Evolutionary conservation across 53 echinoderm and acorn worm genomes (phyloP), one percentile per base, ranked within the genome.

Genomic region (Hippasteria phrygiana): DNA sequence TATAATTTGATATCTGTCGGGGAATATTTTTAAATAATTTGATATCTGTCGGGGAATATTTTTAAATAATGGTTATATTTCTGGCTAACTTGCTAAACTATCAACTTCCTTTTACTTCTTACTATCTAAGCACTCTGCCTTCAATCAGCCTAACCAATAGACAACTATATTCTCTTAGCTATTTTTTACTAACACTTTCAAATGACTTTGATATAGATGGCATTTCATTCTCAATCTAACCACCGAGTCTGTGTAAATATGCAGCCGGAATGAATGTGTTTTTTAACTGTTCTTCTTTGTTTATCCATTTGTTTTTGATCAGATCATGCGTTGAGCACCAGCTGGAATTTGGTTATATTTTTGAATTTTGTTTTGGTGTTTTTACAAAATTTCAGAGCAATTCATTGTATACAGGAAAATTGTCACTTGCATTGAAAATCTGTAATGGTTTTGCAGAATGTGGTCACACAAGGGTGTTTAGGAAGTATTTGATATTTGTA

Each of bases 181-280:
- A 31, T 47, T 46, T 32, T 46, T 28, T 47, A 76, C 76, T 48
- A 34, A 76, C 33, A 28, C 20, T 48, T 76, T 42, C 33, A 33
- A 50, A 76, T 33, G 2, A 35, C 4, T 4, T 2, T 66, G 20
- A 42, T 72, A 40, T 3, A 42, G 14, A 22, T 78, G 78, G 78
- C 78, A 78, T 41, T 78, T 39, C 55, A 42, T 78, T 78, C 78
- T 78, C 59, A 55, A 47, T 78, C 55, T 78, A 34, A 53, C 20
- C 37, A 1, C 12, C 47, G 13, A 47, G 13, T 8, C 16, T 59
- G 7, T 31, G 46, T 13, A 46, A 14, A 48, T 75, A 47, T 45
- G 9, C 31, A 3, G 17, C 7, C 0, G 26, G 28, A 27, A 74
- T 46, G 39, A 43, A 36, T 55, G 11, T 78, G 37, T 5, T 59